Base-by-base conservation (phyloP, 2,797 vertebrate species). In the Acridotheres tristis region DNA sequence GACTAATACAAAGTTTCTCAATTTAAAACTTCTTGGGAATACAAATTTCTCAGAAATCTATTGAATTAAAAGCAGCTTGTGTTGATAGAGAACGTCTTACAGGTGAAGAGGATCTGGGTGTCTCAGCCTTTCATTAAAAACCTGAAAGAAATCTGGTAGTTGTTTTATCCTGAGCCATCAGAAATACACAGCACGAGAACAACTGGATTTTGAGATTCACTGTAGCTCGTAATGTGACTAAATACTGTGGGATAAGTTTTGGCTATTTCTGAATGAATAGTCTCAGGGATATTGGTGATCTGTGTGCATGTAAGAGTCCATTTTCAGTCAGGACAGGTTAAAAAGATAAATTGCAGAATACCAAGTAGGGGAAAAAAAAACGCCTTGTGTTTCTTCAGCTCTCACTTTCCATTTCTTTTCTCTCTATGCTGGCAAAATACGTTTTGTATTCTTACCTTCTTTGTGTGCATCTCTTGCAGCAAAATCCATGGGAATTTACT, bases 351-450 rank as follows among this genome's bases (percentile, higher is more conserved):
- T 2, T 54, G 30, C 57, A 62, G 66, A 77, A 66, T 11, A 40
- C 10, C 11, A 68, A 19, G 26, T 0, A 36, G 1, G 5, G 1
- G 2, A 20, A 16, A 43, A 20, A n/a, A 43, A 20, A 30, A 13
- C 0, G 2, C 2, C 32, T 57, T 51, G 5, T 12, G 16, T 75
- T 86, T 86, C 18, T 87, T 8, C 20, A 83, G 17, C 16, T 32
- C 34, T 69, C 30, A 23, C 10, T 72, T 69, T 68, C 12, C 5
- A 4, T 82, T 75, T 65, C 30, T 79, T 91, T 86, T 10, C 4
- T 79, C 27, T 72, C 16, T 59, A 1, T 91, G 34, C 26, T 66
- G 18, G 21, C 42, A 20, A 81, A 74, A 34, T 74, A n/a, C 13
- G 40, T 63, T 36, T 38, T 74, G 25, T 81, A 22, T 84, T 69